These are phyloP conservation scores for Dendrophyllia cribrosa DNA, from an alignment of 64 coral and sea anemone species.

Conservation along the genomic window DNA sequence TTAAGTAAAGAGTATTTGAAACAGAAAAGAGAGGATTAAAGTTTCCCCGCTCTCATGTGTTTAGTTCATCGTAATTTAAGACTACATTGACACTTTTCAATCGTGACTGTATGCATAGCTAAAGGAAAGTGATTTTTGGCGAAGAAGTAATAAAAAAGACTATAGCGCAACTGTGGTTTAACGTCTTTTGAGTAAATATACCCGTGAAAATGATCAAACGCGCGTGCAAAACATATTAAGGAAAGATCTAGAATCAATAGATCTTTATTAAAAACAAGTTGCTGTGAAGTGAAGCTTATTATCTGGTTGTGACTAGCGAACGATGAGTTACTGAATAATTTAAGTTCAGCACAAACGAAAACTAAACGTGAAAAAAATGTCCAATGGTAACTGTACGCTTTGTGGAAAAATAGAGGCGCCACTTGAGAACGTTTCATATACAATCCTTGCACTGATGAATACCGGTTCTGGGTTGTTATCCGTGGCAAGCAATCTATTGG, in stretches of 20 bases:
- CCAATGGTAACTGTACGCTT: neutral
- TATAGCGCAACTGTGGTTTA: neutral
- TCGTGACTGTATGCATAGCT: neutral
- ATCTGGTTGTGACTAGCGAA: neutral
- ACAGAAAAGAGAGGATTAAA: too few relatives aligned
- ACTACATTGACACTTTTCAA: neutral
- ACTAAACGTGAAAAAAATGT: neutral
- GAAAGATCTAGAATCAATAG: neutral
- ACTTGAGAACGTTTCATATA: neutral
- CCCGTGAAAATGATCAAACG: too few relatives aligned
- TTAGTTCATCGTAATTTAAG: neutral
- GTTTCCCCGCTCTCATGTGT: neutral
- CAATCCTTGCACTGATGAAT: neutral
- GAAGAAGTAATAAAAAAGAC: neutral
- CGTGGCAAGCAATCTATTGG: slow-evolving; percentile 33
- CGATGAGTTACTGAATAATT: neutral
- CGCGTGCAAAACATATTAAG: neutral
- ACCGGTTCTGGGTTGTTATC: neutral
- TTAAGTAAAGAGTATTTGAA: too few relatives aligned
- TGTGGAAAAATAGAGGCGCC: neutral
- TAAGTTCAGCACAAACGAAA: neutral
- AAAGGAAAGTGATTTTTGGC: neutral
- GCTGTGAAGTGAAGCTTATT: neutral
- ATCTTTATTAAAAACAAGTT: neutral
- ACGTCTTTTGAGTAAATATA: too few relatives aligned